Evolutionary conservation across 2,797 vertebrate genomes (phyloP), one percentile per base, ranked within the genome.

Genomic region (Leucoraja ocellata): DNA sequence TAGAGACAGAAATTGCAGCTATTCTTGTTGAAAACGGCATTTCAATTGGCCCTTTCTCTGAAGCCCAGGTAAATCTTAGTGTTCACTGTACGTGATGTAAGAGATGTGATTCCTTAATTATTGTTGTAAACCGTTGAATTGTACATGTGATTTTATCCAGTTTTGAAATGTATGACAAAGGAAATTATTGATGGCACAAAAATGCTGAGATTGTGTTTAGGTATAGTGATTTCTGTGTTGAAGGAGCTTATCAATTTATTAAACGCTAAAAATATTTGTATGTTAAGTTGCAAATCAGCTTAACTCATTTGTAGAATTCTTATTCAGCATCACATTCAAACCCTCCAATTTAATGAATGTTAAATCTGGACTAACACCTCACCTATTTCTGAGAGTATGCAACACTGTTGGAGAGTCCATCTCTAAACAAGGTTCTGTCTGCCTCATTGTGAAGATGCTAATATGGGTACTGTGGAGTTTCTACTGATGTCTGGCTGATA

Each of bases 1-100:
- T 99, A 0, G 98, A 99, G 96, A 98, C 98, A 0, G 98, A 99
- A 95, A 95, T 99, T 61, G 97, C 98, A 93, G 98, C 98, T 21
- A 98, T 99, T 95, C 96, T 99, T 73, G 95, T 98, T 65, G 99
- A 99, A 95, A 99, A 99, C 96, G 96, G 96, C 95, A 97, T 99
- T 93, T 97, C 97, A 0, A 97, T 98, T 6, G 94, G 96, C 0
- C 97, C 98, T 2, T 99, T 99, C 96, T 99, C 99, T 0, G 99
- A 99, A 94, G 98, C 98, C 1, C 98, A 99, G 98, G 99, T 99
- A 93, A 94, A 97, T 39, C 39, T 7, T 54, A 73, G n/a, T 73
- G 32, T 63, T 74, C 9, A 46, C 11, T 76, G 10, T 9, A 76
- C 32, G 28, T 91, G 46, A 36, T 73, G 18, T 61, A 61, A 86